A percentile compares a stretch with the other conserved stretches of the same genome.
Evolutionary conservation across 1,140 invertebrate species (phyloP).

Genomic region (Drosophila nigrodunni): DNA sequence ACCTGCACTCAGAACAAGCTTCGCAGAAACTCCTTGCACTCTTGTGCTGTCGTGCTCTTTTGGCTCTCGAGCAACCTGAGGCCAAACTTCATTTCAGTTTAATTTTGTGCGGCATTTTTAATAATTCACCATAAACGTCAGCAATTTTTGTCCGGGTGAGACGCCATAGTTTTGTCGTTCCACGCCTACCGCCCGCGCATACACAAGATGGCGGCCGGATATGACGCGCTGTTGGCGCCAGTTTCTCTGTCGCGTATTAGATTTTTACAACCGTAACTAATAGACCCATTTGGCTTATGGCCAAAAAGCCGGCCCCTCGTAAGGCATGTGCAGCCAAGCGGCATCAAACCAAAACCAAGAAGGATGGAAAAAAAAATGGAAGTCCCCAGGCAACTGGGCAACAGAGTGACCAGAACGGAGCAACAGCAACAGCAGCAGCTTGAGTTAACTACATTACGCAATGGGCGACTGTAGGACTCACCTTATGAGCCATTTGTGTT

Average conservation of each 20-base stretch:
- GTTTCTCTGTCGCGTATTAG: slow-evolving; percentile 72
- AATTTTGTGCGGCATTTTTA: slow-evolving; percentile 76
- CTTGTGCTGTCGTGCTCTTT: not conserved
- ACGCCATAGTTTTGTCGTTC: slow-evolving; percentile 41
- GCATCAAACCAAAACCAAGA: not conserved
- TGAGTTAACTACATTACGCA: slow-evolving; percentile 78
- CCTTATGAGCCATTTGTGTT: slow-evolving; percentile 82
- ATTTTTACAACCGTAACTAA: slow-evolving; percentile 84
- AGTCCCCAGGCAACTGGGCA: not conserved
- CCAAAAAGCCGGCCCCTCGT: slow-evolving; percentile 55
- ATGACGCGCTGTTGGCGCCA: slow-evolving; percentile 63
- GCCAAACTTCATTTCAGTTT: slow-evolving; percentile 68
- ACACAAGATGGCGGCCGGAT: slow-evolving; percentile 25
- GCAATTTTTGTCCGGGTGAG: slow-evolving; percentile 45
- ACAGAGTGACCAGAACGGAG: slow-evolving; percentile 12
- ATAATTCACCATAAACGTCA: slow-evolving; percentile 82
- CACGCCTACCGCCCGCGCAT: not conserved
- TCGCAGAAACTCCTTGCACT: not conserved
- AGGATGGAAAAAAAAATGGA: not conserved
- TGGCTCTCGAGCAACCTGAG: slow-evolving; percentile 16
- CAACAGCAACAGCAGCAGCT: slow-evolving; percentile 51
- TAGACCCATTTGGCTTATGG: slow-evolving; percentile 82
- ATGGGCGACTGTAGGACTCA: slow-evolving; percentile 50
- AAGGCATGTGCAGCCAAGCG: slow-evolving; percentile 48
- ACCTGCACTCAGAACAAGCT: slow-evolving; percentile 71